These are phyloP conservation scores for Echinops telfairi DNA, from an alignment of 2,113 vertebrate genomes.

Conservation along the genomic window DNA sequence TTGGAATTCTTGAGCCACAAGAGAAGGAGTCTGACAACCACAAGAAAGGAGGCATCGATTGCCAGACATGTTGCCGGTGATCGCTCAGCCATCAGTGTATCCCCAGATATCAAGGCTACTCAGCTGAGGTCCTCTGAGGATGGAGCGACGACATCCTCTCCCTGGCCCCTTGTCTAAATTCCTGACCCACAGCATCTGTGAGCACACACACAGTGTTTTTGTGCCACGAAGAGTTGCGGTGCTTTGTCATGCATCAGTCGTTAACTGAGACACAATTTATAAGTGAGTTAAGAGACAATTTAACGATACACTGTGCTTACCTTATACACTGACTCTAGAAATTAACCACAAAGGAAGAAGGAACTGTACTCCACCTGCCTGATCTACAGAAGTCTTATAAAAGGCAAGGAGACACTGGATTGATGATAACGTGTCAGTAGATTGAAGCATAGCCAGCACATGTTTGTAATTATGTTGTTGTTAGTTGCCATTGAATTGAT, in stretches of 20 bases:
- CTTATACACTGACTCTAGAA: not conserved
- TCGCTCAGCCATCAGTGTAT: not conserved
- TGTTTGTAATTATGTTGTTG: not conserved
- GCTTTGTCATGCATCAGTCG: not conserved
- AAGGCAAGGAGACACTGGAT: not conserved
- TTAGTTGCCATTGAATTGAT: not conserved
- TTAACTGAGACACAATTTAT: not conserved
- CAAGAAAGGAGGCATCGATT: not conserved
- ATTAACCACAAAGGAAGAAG: not conserved
- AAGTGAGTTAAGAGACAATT: not conserved
- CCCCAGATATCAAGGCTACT: not conserved
- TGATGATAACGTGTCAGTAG: not conserved
- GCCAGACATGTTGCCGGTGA: not conserved
- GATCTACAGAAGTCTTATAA: not conserved
- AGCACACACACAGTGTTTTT: not conserved
- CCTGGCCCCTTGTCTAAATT: not conserved
- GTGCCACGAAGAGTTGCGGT: not conserved
- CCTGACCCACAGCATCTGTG: not conserved
- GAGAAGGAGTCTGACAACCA: not conserved
- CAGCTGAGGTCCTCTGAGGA: not conserved
- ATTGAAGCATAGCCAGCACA: not conserved
- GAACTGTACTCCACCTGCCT: not conserved
- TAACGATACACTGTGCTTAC: not conserved
- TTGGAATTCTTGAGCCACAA: not conserved
- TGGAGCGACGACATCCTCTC: not conserved